Evolutionary conservation across 1,140 invertebrate genomes (phyloP).

Genomic region (Leguminivora glycinivorella): DNA sequence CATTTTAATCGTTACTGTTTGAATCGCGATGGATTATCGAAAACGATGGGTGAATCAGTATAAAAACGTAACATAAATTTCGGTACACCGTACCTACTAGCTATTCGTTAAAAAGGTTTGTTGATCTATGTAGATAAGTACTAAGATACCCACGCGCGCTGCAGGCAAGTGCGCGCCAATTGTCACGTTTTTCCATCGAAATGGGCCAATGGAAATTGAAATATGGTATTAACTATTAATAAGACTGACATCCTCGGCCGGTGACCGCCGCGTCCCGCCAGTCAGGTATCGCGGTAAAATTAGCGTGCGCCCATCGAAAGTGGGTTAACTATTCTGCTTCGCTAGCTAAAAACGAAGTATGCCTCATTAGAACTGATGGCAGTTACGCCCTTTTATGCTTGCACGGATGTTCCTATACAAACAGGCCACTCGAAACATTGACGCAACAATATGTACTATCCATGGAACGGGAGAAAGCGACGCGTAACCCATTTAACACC

Average conservation of each 20-base stretch:
- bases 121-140: not conserved
- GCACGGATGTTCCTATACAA: slow-evolving; percentile 47
- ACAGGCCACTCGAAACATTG: slow-evolving; percentile 61
- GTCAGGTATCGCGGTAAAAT: slow-evolving; percentile 66
- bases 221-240: slow-evolving; percentile 25
- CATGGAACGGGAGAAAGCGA: slow-evolving; percentile 63
- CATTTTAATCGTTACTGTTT: slow-evolving; percentile 2
- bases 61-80: not conserved
- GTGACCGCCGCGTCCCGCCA: slow-evolving; percentile 32
- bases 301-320: slow-evolving; percentile 60
- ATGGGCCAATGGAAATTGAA: slow-evolving; percentile 10
- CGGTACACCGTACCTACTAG: not conserved
- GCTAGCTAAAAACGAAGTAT: not conserved
- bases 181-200: not conserved
- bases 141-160: not conserved
- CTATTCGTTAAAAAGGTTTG: not conserved
- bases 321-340: slow-evolving; percentile 72
- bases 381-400: not conserved
- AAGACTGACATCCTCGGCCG: slow-evolving; percentile 18
- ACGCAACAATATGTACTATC: slow-evolving; percentile 63
- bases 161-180: not conserved
- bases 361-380: not conserved
- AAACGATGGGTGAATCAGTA: not conserved
- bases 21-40: not conserved
- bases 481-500: slow-evolving; percentile 56